Conservation (phyloP, 2,888 invertebrate species). For the Meta bourneti region DNA sequence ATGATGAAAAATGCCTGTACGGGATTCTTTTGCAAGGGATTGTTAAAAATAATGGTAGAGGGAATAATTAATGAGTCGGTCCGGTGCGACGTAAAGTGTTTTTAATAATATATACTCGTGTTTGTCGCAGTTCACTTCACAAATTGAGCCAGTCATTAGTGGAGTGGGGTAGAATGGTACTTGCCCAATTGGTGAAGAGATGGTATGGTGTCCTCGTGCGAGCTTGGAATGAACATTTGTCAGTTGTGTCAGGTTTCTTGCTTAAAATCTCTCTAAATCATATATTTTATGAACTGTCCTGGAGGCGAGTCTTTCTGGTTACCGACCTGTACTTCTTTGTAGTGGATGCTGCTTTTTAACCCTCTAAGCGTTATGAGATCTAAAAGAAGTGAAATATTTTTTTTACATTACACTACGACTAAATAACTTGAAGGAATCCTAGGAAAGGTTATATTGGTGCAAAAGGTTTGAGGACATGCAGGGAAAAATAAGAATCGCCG, state of each 20-base stretch:
- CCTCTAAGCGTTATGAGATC: too few relatives aligned
- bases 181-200: neutral
- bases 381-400: too few relatives aligned
- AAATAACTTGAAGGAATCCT: too few relatives aligned
- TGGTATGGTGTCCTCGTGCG: neutral
- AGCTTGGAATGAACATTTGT: neutral
- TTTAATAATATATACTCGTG: neutral
- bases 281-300: neutral
- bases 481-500: too few relatives aligned
- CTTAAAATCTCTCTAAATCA: neutral
- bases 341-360: too few relatives aligned
- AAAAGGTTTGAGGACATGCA: too few relatives aligned
- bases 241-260: neutral
- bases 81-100: neutral
- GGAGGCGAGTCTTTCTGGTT: neutral
- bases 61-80: constrained; percentile 25
- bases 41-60: constrained; percentile 4
- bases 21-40: constrained; percentile 15
- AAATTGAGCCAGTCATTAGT: neutral
- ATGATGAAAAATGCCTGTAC: constrained; percentile 36
- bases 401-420: too few relatives aligned
- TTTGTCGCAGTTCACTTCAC: constrained; percentile 1
- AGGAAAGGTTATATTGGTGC: too few relatives aligned
- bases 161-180: neutral
- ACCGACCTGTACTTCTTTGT: too few relatives aligned